phyloP scores from a whole-genome alignment of 2,888 invertebrate genomes.

The Octodonta nipae region DNA sequence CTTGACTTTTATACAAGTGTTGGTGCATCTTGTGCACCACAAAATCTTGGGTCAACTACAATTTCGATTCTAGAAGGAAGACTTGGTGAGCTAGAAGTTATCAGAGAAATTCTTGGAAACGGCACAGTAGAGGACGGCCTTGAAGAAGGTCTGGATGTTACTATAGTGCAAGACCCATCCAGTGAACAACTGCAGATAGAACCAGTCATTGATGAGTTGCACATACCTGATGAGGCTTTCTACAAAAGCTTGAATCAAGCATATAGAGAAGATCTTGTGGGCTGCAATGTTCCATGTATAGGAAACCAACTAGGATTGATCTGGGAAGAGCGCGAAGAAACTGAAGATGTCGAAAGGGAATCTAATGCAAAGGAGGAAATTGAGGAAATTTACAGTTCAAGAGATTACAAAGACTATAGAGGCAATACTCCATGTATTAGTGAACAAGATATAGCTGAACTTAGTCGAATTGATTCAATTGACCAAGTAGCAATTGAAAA shows the following conservation, averaged over 20 bases:
- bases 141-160: constrained; percentile 50
- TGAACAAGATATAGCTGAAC: constrained; percentile 64
- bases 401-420: constrained; percentile 67
- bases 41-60: constrained; percentile 30
- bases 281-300: no score
- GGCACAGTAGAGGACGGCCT: constrained; percentile 53
- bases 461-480: constrained; percentile 60
- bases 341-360: constrained; percentile 11
- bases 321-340: constrained; percentile 72
- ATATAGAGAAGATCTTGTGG: constrained; percentile 63
- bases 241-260: constrained; percentile 79
- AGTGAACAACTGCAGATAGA: constrained; percentile 29
- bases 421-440: constrained; percentile 62
- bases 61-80: constrained; percentile 28
- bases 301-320: constrained; percentile 68
- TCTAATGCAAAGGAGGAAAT: constrained; percentile 39
- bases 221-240: constrained; percentile 68
- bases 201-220: constrained; percentile 41
- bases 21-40: constrained; percentile 25
- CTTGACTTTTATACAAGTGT: constrained; percentile 62
- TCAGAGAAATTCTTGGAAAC: constrained; percentile 52
- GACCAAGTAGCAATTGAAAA: constrained; percentile 68
- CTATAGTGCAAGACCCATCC: constrained; percentile 31
- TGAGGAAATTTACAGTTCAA: constrained; percentile 57
- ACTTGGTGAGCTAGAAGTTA: constrained; percentile 43